Evolutionary conservation across 2,888 invertebrate genomes (phyloP).

Genomic region (Drepana falcataria): DNA sequence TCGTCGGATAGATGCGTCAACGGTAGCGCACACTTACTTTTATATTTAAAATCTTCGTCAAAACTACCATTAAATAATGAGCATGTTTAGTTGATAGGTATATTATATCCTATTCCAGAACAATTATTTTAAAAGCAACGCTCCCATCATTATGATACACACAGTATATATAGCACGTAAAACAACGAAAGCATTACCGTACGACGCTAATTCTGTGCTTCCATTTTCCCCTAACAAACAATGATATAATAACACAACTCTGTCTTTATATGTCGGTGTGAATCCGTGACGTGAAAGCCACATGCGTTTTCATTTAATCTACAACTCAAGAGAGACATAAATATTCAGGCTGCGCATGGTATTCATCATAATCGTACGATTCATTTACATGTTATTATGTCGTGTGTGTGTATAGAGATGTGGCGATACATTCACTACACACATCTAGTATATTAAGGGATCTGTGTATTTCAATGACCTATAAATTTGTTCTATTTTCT

Average conservation of each 20-base stretch:
- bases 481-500: no score
- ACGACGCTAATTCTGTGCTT: neutral
- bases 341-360: constrained; percentile 57
- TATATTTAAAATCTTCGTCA: no score
- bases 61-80: no score
- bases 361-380: constrained; percentile 62
- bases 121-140: no score
- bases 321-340: constrained; percentile 47
- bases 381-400: constrained; percentile 65
- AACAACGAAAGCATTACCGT: neutral
- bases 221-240: constrained; percentile 11
- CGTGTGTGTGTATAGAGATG: constrained; percentile 34
- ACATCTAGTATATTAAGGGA: constrained; percentile 4
- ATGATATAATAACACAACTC: constrained; percentile 26
- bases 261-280: constrained; percentile 25
- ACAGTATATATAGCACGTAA: neutral
- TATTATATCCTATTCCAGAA: no score
- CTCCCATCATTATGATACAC: neutral
- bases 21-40: neutral
- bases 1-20: constrained; percentile 14
- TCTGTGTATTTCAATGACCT: neutral
- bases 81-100: no score
- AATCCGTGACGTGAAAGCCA: constrained; percentile 39
- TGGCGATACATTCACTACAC: constrained; percentile 28
- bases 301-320: constrained; percentile 45